Conservation (phyloP, 2,113 vertebrate species). For the Pomatostomus ruficeps region DNA sequence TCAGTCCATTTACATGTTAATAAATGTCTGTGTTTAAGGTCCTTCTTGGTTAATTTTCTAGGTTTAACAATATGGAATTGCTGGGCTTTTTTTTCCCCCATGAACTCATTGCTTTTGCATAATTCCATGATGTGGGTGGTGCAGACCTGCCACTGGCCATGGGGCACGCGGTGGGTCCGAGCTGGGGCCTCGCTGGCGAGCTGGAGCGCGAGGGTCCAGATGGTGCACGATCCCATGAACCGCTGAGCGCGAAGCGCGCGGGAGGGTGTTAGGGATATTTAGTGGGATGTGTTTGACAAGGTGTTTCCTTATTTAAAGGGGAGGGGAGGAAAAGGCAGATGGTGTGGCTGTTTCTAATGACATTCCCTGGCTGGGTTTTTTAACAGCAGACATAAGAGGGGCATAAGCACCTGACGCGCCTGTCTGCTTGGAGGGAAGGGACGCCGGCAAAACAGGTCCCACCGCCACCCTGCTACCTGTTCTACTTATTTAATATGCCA, state of each 20-base stretch:
- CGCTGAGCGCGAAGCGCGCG: neutral
- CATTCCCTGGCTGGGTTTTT: constrained; percentile 57
- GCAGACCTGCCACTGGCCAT: neutral
- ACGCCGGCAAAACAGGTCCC: neutral
- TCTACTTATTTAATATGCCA: neutral
- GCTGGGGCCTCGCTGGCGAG: rapidly evolving
- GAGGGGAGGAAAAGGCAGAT: constrained; percentile 54
- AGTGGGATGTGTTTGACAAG: constrained; percentile 65
- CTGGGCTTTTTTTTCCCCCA: rapidly evolving
- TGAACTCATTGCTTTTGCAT: neutral
- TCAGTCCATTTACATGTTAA: constrained; percentile 60
- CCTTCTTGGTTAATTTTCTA: constrained; percentile 7
- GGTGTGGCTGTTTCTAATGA: constrained; percentile 59
- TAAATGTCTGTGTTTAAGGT: constrained; percentile 29
- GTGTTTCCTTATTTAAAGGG: constrained; percentile 62
- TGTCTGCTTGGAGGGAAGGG: constrained; percentile 19
- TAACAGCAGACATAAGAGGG: constrained; percentile 48
- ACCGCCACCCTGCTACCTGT: neutral
- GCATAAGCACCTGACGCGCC: constrained; percentile 35
- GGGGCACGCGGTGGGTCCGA: rapidly evolving
- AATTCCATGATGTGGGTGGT: rapidly evolving
- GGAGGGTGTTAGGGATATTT: constrained; percentile 56
- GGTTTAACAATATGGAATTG: neutral
- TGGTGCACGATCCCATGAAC: constrained; percentile 51
- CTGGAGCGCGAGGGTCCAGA: neutral